Conservation (phyloP, 2,113 vertebrate species). For the Herpetotheres cachinnans region DNA sequence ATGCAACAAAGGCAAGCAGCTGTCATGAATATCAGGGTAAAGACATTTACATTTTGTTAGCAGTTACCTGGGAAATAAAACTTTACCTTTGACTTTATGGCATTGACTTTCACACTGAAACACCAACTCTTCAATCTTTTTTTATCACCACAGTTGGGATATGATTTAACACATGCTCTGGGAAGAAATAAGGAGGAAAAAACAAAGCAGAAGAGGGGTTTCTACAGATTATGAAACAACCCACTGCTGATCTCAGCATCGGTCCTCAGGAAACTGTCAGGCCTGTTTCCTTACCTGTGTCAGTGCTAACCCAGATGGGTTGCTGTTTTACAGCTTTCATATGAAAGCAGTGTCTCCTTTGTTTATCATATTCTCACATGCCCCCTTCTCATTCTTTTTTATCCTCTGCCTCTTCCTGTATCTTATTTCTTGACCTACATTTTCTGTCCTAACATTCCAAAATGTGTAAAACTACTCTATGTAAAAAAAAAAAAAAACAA, state of each 20-base stretch:
- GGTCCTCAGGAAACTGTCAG: neutral
- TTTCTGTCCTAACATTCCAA: neutral
- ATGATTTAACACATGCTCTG: neutral
- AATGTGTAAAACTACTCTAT: neutral
- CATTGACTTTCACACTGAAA: neutral
- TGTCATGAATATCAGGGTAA: neutral
- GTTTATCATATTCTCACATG: neutral
- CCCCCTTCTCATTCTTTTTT: neutral
- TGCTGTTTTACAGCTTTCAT: neutral
- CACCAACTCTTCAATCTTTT: neutral
- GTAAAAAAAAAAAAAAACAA: too few relatives aligned
- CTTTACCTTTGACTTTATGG: neutral
- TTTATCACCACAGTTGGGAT: neutral
- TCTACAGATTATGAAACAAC: neutral
- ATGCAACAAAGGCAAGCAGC: neutral
- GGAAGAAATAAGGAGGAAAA: neutral
- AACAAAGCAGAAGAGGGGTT: neutral
- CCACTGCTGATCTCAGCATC: neutral
- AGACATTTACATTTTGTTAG: neutral
- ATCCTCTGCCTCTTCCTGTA: neutral
- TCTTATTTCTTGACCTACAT: neutral
- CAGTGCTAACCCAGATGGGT: neutral
- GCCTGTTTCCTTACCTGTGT: neutral
- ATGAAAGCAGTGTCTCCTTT: neutral
- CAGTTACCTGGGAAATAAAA: neutral